These are phyloP conservation scores for Albula glossodonta DNA, from an alignment of 2,113 vertebrate genomes.

Conservation along the genomic window DNA sequence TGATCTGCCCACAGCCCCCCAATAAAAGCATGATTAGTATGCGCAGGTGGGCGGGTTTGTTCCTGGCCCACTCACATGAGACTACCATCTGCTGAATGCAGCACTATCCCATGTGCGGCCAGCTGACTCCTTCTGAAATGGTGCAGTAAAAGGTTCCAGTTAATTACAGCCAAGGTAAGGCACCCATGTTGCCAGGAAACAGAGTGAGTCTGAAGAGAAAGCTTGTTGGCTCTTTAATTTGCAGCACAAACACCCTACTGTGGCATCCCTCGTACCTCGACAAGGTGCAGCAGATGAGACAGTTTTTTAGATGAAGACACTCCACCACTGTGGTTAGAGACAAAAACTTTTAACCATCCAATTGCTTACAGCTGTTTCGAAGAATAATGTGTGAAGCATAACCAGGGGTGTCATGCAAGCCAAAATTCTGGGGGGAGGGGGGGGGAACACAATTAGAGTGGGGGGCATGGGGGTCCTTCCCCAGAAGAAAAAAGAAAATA, in stretches of 20 bases:
- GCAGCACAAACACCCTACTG: slow-evolving; percentile 4
- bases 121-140: neutral
- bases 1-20: slow-evolving; percentile 2
- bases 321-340: neutral
- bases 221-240: neutral
- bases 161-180: neutral
- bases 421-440: no score
- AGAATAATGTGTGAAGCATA: no score
- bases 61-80: neutral
- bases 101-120: neutral
- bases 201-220: neutral
- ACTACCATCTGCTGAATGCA: slow-evolving; percentile 13
- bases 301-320: neutral
- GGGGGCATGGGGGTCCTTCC: no score
- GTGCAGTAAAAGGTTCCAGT: slow-evolving; percentile 3
- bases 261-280: neutral
- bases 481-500: no score
- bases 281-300: neutral
- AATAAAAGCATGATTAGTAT: slow-evolving; percentile 4
- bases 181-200: slow-evolving; percentile 17
- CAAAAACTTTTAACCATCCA: no score
- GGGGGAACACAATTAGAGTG: no score
- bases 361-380: no score
- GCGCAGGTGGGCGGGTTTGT: neutral
- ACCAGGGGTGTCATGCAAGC: no score